phyloP scores from a whole-genome alignment of 2,797 vertebrate genomes.

The Enoplosus armatus region DNA sequence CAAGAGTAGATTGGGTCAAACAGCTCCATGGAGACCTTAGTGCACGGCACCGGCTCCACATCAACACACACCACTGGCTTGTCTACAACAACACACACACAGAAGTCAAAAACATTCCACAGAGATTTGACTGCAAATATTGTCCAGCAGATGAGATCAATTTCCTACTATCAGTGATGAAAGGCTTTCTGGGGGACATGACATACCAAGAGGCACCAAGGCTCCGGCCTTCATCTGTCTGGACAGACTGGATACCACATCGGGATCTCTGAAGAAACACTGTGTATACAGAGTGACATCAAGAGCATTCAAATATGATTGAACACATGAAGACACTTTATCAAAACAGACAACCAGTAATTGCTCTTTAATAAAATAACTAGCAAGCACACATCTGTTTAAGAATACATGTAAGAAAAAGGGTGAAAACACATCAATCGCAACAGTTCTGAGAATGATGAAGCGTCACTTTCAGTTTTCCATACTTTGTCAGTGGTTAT shows the following conservation, averaged over 20 bases:
- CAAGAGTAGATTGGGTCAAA: constrained; percentile 80
- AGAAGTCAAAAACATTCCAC: constrained; percentile 26
- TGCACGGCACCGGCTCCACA: constrained; percentile 75
- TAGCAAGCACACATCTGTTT: not conserved
- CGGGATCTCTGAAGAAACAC: constrained; percentile 81
- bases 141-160: constrained; percentile 45
- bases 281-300: constrained; percentile 30
- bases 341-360: not conserved
- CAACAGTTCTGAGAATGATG: not conserved
- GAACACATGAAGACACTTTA: not conserved
- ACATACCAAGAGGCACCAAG: constrained; percentile 74
- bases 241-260: constrained; percentile 68
- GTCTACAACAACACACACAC: constrained; percentile 58
- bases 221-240: constrained; percentile 43
- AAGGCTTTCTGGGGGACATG: constrained; percentile 28
- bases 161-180: constrained; percentile 43
- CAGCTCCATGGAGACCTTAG: constrained; percentile 76
- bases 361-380: no score
- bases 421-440: not conserved
- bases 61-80: constrained; percentile 62
- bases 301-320: not conserved
- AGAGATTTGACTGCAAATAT: constrained; percentile 22
- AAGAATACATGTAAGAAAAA: not conserved
- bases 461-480: not conserved
- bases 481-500: not conserved